Evolutionary conservation across 2,888 invertebrate genomes (phyloP), one percentile per base, ranked within the genome.

Genomic region (Caenorhabditis imperialis): DNA sequence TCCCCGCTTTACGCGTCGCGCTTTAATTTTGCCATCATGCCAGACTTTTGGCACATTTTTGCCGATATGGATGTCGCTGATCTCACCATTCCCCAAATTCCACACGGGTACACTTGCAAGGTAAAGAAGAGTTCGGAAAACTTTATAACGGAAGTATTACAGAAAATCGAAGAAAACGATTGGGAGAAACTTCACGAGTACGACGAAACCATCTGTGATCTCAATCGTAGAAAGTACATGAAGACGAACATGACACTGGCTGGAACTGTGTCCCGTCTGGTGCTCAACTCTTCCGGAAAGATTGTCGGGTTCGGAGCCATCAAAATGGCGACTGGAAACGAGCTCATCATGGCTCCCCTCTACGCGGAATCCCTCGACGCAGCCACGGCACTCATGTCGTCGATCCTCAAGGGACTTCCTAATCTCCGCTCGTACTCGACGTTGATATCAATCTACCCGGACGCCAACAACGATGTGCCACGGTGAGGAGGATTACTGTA

Each of bases 101-200:
- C 60, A 37, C 33, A 48, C 55, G 55, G 65, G 54, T 73, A 44
- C 42, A 48, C 47, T 40, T 48, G 61, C 42, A 71, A 71, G 44
- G 67, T 50, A 44, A 35, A 22, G 12, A 8, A n/a, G 12, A 51
- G 20, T 23, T 16, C 14, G 16, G 35, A 8, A 18, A 37, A 25
- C 18, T 8, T 18, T 16, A 18, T 20, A 44, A 44, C 12, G 3
- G 35, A 6, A 45, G 2, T 3, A 12, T 55, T 60, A 22, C 53
- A 51, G 51, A 67, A 73, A 55, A 65, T 73, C 38, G 73, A 65
- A 16, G 73, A 73, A 44, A 61, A 65, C 25, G 73, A 73, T 33
- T 73, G 73, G 73, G 50, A 61, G 40, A 65, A 73, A 61, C 38
- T 73, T 22, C 73, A 67, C 67, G 67, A 73, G 44, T 73, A 73